A percentile compares a stretch with the other conserved stretches of the same genome.
These are phyloP conservation scores for Lycocerus yunnanus DNA, from an alignment of 2,888 invertebrate species.

Conservation along the genomic window DNA sequence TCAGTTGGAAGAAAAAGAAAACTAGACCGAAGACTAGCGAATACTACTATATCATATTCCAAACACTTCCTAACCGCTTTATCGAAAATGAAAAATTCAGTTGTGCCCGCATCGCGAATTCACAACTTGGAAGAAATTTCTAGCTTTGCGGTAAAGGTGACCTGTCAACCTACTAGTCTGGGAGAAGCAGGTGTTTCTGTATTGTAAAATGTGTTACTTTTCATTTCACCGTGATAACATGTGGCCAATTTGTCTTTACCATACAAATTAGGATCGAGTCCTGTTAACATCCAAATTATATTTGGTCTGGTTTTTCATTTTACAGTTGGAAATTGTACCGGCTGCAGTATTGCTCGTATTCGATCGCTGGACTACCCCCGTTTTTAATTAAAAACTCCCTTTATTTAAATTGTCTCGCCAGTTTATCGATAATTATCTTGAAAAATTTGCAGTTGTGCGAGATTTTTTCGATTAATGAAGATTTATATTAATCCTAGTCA, in stretches of 20 bases:
- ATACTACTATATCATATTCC: not conserved
- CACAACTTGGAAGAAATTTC: not conserved
- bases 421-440: not conserved
- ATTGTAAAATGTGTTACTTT: not conserved
- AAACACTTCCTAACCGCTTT: not conserved
- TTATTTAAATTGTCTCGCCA: not conserved
- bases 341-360: not conserved
- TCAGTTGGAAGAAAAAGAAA: no score
- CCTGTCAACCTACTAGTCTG: not conserved
- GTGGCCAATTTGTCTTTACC: not conserved
- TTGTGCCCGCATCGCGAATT: not conserved
- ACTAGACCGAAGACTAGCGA: not conserved
- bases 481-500: constrained; percentile 8
- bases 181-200: not conserved
- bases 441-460: not conserved
- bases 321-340: not conserved
- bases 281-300: not conserved
- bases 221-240: not conserved
- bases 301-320: not conserved
- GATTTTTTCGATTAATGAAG: constrained; percentile 1
- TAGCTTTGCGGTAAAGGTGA: not conserved
- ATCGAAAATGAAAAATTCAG: not conserved
- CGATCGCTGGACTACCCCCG: not conserved
- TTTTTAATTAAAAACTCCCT: not conserved
- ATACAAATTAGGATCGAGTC: not conserved